These are phyloP conservation scores for Ceyx melanurus DNA, from an alignment of 2,113 vertebrate species.

Conservation along the genomic window DNA sequence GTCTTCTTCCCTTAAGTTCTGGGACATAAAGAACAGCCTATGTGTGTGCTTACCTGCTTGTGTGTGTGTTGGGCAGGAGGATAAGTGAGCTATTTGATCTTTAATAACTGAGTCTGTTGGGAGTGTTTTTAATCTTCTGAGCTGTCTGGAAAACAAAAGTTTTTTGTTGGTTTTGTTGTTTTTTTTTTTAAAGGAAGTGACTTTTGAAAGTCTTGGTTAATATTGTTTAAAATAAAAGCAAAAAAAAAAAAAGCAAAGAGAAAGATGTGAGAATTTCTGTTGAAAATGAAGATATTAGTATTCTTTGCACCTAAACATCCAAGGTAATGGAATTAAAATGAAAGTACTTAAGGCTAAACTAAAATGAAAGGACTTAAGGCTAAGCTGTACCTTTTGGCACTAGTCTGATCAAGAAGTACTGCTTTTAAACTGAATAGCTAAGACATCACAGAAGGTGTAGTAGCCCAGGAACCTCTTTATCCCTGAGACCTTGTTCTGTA, in stretches of 20 bases:
- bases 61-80: not conserved
- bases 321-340: not conserved
- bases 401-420: not conserved
- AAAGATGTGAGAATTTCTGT: not conserved
- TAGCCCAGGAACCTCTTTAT: not conserved
- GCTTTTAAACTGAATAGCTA: not conserved
- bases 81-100: not conserved
- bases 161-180: not conserved
- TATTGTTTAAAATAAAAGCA: not conserved
- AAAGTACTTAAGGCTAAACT: not conserved
- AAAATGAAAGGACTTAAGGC: not conserved
- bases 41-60: rapidly evolving
- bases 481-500: not conserved
- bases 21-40: not conserved
- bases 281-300: not conserved
- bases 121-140: not conserved
- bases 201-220: not conserved
- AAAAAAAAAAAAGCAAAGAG: not conserved
- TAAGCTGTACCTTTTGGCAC: not conserved
- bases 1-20: not conserved
- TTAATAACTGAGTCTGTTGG: not conserved
- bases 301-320: not conserved
- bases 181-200: not conserved
- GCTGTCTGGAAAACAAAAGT: not conserved
- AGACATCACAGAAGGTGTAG: not conserved